Evolutionary conservation across 1,140 invertebrate species (phyloP).

Genomic region (Laupala kohalensis): DNA sequence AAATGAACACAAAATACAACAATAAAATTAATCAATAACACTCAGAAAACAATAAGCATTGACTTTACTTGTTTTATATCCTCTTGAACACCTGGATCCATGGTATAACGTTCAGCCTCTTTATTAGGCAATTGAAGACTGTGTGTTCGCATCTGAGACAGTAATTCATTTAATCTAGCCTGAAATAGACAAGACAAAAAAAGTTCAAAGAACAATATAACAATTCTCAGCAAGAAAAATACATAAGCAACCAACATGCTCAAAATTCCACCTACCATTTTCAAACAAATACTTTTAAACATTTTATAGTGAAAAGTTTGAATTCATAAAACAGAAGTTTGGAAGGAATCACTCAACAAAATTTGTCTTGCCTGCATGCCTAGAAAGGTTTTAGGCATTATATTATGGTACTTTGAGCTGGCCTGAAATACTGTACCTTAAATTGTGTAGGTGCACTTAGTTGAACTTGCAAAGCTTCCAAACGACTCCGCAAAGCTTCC

Average conservation of each 20-base stretch:
- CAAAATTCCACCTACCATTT: too few species aligned
- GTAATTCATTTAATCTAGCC: conserved; percentile 77
- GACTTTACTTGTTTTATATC: conserved; percentile 49
- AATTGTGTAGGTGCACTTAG: conserved; percentile 84
- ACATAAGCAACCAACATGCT: too few species aligned
- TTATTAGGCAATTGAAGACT: conserved; percentile 35
- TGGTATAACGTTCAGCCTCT: conserved; percentile 36
- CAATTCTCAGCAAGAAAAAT: too few species aligned
- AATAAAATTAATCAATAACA: too few species aligned
- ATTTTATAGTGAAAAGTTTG: too few species aligned
- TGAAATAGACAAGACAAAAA: conserved; percentile 22
- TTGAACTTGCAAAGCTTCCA: conserved; percentile 74
- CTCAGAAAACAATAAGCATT: too few species aligned
- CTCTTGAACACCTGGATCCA: conserved; percentile 45
- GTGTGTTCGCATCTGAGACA: conserved; percentile 76
- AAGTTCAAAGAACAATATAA: not conserved
- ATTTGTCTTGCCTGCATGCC: too few species aligned
- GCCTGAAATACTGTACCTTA: conserved; percentile 48
- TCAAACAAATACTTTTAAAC: too few species aligned
- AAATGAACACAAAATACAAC: too few species aligned
- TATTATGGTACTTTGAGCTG: too few species aligned
- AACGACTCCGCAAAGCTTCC: conserved; percentile 65
- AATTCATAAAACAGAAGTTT: not conserved
- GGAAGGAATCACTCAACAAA: not conserved
- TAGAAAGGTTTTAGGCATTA: too few species aligned